Conservation (phyloP, 2,888 invertebrate genomes). For the Tetrapedia diversipes region DNA sequence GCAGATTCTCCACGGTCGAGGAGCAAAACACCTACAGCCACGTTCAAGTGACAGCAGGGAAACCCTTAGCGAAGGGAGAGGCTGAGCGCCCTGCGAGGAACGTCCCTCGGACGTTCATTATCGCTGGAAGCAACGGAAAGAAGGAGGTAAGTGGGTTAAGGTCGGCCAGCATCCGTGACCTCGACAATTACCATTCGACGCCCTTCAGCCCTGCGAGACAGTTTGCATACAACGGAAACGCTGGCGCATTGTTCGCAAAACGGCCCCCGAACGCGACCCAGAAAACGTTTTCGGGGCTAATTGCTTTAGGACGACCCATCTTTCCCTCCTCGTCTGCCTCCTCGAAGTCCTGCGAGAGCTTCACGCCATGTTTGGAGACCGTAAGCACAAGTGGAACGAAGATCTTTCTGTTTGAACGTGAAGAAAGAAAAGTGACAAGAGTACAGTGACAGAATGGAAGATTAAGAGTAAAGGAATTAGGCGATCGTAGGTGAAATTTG, state of each 20-base stretch:
- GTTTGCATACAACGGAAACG: slow-evolving; percentile 71
- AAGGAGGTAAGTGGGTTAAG: slow-evolving; percentile 72
- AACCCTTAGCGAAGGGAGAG: slow-evolving; percentile 39
- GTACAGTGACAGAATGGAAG: not conserved
- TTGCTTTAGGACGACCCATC: slow-evolving; percentile 62
- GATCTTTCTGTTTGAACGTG: not conserved
- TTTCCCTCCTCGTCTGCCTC: slow-evolving; percentile 9
- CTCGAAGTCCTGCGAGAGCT: slow-evolving; percentile 8
- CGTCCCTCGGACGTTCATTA: slow-evolving; percentile 57
- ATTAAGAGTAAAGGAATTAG: not conserved
- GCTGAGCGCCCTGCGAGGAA: too few relatives aligned
- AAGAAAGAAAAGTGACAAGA: not conserved
- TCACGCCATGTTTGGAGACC: not conserved
- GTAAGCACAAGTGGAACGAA: not conserved
- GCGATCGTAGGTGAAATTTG: too few relatives aligned
- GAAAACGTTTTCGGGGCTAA: slow-evolving; percentile 68
- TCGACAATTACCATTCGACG: slow-evolving; percentile 69
- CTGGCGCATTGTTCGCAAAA: slow-evolving; percentile 65
- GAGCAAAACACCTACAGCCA: not conserved
- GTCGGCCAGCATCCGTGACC: slow-evolving; percentile 68
- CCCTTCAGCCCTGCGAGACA: slow-evolving; percentile 57
- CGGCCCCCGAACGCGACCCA: slow-evolving; percentile 60
- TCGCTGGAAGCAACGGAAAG: slow-evolving; percentile 52
- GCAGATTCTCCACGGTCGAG: not conserved
- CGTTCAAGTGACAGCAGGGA: slow-evolving; percentile 17